Evolutionary conservation across 2,888 invertebrate genomes (phyloP), one percentile per base, ranked within the genome.

Genomic region (Autographa pulchrina): DNA sequence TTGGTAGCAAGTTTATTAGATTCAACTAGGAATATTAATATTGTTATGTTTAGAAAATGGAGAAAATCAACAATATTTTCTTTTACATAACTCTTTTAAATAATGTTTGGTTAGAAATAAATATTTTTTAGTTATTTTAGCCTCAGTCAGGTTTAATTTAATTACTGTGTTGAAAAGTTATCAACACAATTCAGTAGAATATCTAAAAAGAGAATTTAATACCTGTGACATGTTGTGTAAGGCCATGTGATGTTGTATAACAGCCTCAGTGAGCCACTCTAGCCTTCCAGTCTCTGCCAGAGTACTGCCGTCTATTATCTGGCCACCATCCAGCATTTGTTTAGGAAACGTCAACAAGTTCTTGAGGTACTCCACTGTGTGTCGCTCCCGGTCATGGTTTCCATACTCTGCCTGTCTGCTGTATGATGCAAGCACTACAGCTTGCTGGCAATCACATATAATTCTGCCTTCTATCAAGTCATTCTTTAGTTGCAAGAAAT

Each of bases 371-470:
- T 99, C 99, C 68, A 98, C 97, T 0, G 99, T 98, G 89, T 99
- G 99, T 82, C 98, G 96, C 90, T 99, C 98, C 72, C 97, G 96
- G 90, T 99, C 98, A 91, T 96, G 96, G 92, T 99, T 99, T 48
- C 99, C 99, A 96, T 99, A 99, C 92, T 99, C 99, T 16, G 99
- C 99, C 95, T 99, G 99, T 86, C 99, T 97, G 84, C 98, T 98
- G 91, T 99, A 99, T 62, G 99, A 98, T 0, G 99, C 99, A 74
- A 99, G 94, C 48, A 98, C 96, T 66, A 99, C 98, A 14, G 99
- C 99, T 92, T 99, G 99, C 83, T 99, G 98, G 72, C 98, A 97
- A 89, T 98, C 98, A 90, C 99, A 99, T 60, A 97, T 97, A 75
- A 99, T 97, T 84, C 98, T 97, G 4, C 99, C 99, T 92, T 99